Evolutionary conservation across 1,140 invertebrate species (phyloP).

Genomic region (Drosophila saltans): DNA sequence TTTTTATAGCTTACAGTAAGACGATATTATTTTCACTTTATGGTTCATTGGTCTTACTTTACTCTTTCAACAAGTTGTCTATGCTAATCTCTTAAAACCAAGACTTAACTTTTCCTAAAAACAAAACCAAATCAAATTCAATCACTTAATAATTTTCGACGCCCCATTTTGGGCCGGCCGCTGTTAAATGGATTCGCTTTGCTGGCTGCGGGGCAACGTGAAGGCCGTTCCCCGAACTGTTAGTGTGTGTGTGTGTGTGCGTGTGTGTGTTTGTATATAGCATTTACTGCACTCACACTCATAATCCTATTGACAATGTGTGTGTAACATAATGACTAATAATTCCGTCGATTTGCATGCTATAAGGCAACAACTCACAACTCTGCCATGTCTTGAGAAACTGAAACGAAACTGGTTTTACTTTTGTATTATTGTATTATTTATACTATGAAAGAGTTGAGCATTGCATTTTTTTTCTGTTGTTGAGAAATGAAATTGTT

Average conservation of each 20-base stretch:
- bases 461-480: constrained; percentile 16
- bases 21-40: neutral
- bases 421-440: constrained; percentile 5
- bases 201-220: constrained; percentile 32
- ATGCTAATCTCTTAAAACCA: neutral
- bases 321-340: constrained; percentile 52
- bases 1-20: neutral
- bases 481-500: constrained; percentile 19
- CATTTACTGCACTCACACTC: constrained; percentile 25
- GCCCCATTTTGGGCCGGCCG: constrained; percentile 48
- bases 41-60: neutral
- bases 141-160: constrained; percentile 52
- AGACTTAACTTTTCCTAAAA: constrained; percentile 4
- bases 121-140: constrained; percentile 41
- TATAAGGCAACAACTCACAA: constrained; percentile 32
- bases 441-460: constrained; percentile 4
- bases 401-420: constrained; percentile 47
- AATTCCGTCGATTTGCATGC: constrained; percentile 58
- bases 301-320: constrained; percentile 15
- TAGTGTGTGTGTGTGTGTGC: neutral
- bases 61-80: constrained; percentile 11
- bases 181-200: constrained; percentile 38
- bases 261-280: neutral
- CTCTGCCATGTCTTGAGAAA: constrained; percentile 39
- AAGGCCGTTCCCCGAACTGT: constrained; percentile 36